phyloP scores from a whole-genome alignment of 2,797 vertebrate species.

The Rhabdomys pumilio region DNA sequence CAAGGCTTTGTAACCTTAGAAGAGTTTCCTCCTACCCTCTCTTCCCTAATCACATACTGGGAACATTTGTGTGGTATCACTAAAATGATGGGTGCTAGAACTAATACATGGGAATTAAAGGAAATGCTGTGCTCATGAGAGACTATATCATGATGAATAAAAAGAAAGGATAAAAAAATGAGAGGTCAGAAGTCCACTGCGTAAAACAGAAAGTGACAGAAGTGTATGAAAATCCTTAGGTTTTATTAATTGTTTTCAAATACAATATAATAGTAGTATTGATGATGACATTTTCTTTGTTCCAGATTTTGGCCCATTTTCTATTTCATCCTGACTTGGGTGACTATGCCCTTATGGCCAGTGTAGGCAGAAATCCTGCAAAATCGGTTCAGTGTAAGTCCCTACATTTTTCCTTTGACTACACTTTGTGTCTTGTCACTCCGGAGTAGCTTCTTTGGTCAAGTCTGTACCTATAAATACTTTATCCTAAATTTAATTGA shows the following conservation, averaged over 20 bases:
- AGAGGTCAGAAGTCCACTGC: slow-evolving; percentile 75
- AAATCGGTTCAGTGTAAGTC: not conserved
- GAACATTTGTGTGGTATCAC: slow-evolving; percentile 73
- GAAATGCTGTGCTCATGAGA: slow-evolving; percentile 62
- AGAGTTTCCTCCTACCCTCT: slow-evolving; percentile 19
- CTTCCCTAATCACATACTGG: slow-evolving; percentile 77
- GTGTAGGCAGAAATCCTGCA: not conserved
- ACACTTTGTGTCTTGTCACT: not conserved
- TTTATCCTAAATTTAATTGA: not conserved
- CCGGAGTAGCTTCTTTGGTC: not conserved
- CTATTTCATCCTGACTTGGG: not conserved
- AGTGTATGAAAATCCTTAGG: not conserved
- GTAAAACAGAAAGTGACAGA: not conserved
- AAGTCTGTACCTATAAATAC: not conserved
- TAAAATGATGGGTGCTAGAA: slow-evolving; percentile 77
- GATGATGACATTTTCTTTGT: not conserved
- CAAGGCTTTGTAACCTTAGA: slow-evolving; percentile 78
- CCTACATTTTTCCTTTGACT: too few relatives aligned
- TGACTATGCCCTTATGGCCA: not conserved
- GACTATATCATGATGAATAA: slow-evolving; percentile 7
- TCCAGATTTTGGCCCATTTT: not conserved
- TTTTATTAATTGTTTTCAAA: not conserved
- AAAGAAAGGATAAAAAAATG: slow-evolving; percentile 18
- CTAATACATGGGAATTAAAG: slow-evolving; percentile 68
- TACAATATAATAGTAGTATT: not conserved